A percentile compares a stretch with the other conserved stretches of the same genome.
phyloP scores from a whole-genome alignment of 1,140 invertebrate genomes.

The Dysdera silvatica region DNA sequence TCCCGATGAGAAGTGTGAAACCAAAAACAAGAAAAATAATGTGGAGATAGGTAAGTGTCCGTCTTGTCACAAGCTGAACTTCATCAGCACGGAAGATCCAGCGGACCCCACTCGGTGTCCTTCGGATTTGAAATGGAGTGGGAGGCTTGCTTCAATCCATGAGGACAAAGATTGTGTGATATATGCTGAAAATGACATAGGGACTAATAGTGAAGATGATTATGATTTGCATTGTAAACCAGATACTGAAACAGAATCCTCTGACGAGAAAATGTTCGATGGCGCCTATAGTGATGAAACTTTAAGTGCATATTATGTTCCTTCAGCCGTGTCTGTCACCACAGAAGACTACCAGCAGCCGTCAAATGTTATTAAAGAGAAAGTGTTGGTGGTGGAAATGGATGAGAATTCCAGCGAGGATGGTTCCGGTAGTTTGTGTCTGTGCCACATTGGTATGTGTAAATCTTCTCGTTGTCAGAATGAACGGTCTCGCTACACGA shows the following conservation, averaged over 20 bases:
- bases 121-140: conserved; percentile 22
- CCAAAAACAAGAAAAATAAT: conserved; percentile 14
- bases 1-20: neutral
- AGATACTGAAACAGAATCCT: conserved; percentile 26
- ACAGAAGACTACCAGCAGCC: conserved; percentile 25
- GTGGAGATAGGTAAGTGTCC: conserved; percentile 23
- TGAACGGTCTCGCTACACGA: conserved; percentile 29
- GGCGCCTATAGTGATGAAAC: conserved; percentile 28
- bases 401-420: conserved; percentile 13
- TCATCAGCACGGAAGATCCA: conserved; percentile 16
- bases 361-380: conserved; percentile 15
- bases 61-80: conserved; percentile 26
- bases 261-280: conserved; percentile 25
- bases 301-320: conserved; percentile 29
- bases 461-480: conserved; percentile 24
- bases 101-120: conserved; percentile 17
- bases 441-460: conserved; percentile 27
- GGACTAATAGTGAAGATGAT: conserved; percentile 23
- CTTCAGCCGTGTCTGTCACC: conserved; percentile 23
- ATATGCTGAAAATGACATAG: conserved; percentile 19
- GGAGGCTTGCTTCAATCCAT: conserved; percentile 17
- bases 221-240: conserved; percentile 18
- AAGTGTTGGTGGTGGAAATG: conserved; percentile 7
- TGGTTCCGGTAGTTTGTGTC: conserved; percentile 16
- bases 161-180: conserved; percentile 25